Percentiles rank a stretch among this genome's conserved stretches.
phyloP scores from a whole-genome alignment of 2,888 invertebrate species.

The Cyrtodaria siliqua region DNA sequence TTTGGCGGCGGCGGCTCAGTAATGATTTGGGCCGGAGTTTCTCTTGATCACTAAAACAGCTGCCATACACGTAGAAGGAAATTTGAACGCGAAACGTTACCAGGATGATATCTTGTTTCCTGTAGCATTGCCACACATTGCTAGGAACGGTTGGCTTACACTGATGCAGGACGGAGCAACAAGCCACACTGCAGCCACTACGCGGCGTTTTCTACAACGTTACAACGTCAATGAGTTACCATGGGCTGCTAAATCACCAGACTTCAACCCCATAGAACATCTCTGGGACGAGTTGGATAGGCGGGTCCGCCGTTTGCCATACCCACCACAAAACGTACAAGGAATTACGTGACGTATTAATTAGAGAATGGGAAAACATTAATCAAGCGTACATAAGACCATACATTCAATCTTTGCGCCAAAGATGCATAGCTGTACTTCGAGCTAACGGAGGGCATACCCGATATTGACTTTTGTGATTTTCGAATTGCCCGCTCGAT shows the following conservation, averaged over 20 bases:
- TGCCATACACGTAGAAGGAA: too few species aligned
- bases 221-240: neutral
- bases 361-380: neutral
- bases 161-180: slow-evolving; percentile 11
- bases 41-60: too few species aligned
- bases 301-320: neutral
- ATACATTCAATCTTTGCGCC: too few species aligned
- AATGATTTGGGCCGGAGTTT: too few species aligned
- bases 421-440: too few species aligned
- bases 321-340: neutral
- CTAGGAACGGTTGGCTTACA: neutral
- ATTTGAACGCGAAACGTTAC: slow-evolving; percentile 17
- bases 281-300: neutral
- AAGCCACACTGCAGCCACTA: slow-evolving; percentile 5
- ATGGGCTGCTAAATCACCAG: slow-evolving; percentile 11
- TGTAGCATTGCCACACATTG: neutral
- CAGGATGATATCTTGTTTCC: slow-evolving; percentile 8
- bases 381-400: too few species aligned
- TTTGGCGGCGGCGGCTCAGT: too few species aligned
- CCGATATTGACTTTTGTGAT: too few species aligned
- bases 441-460: too few species aligned
- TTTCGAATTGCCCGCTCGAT: too few species aligned
- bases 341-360: too few species aligned
- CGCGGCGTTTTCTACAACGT: neutral
- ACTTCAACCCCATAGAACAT: slow-evolving; percentile 17